Evolutionary conservation across 2,113 vertebrate species (phyloP).

Genomic region (Gorsachius goisagi): DNA sequence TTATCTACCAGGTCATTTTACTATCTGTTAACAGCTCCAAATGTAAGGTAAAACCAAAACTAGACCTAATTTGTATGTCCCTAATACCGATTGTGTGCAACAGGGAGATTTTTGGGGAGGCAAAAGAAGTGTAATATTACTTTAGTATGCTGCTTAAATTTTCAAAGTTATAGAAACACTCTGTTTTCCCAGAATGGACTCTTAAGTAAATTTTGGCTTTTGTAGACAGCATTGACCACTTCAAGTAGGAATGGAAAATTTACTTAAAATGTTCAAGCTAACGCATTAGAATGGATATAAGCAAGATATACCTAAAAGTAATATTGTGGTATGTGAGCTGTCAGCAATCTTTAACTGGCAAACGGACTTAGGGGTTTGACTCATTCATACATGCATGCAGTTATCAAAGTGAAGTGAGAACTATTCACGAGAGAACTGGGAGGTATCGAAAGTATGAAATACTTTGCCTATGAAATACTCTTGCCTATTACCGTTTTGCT

Average conservation of each 20-base stretch:
- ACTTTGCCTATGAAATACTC: neutral
- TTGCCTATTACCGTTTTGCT: neutral
- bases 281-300: neutral
- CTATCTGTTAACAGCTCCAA: neutral
- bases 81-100: neutral
- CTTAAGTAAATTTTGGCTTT: neutral
- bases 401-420: slow-evolving; percentile 2
- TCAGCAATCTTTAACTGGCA: neutral
- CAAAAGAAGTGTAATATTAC: neutral
- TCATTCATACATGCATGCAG: neutral
- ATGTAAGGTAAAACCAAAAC: neutral
- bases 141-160: neutral
- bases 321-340: neutral
- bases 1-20: slow-evolving; percentile 27
- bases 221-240: neutral
- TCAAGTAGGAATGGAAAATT: neutral
- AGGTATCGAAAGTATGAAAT: neutral
- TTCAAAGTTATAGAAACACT: neutral
- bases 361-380: neutral
- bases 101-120: neutral
- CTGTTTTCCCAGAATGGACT: neutral
- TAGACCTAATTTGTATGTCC: neutral
- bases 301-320: neutral
- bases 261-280: neutral
- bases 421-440: neutral